A percentile compares a stretch with the other conserved stretches of the same genome.
Conservation (phyloP, 2,797 vertebrate species). For the Triplophysa bombifrons region DNA sequence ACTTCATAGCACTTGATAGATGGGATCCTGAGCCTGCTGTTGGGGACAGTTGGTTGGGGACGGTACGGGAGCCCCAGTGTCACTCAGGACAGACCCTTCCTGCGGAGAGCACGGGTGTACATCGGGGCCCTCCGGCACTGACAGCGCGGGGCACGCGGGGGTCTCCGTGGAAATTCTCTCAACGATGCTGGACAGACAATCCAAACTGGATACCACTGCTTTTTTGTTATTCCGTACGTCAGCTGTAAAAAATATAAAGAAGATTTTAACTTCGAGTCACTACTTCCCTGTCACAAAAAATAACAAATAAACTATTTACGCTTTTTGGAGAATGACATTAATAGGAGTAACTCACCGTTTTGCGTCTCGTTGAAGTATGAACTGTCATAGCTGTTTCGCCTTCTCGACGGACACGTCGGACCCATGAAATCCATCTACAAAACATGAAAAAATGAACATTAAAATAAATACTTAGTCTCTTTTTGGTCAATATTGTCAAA, state of each 20-base stretch:
- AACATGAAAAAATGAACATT: conserved; percentile 39
- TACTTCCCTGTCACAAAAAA: background rate
- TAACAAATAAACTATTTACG: background rate
- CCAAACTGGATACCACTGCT: conserved; percentile 90
- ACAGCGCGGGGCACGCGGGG: conserved; percentile 73
- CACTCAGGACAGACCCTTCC: conserved; percentile 68
- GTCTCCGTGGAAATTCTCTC: conserved; percentile 93
- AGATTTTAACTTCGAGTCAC: background rate
- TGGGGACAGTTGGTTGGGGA: conserved; percentile 66
- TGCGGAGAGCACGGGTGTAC: conserved; percentile 75
- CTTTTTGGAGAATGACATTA: background rate
- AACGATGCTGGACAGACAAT: conserved; percentile 96
- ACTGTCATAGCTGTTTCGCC: conserved; percentile 81
- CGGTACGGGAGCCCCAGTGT: conserved; percentile 69
- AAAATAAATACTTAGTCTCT: background rate
- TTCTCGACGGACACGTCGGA: conserved; percentile 77
- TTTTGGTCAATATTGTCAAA: too few species aligned
- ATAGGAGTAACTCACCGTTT: conserved; percentile 79
- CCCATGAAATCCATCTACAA: conserved; percentile 87
- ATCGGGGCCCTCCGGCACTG: conserved; percentile 72
- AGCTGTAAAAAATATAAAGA: conserved; percentile 47
- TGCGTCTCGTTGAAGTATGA: conserved; percentile 80
- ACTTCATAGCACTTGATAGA: conserved; percentile 90
- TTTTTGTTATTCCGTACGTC: conserved; percentile 81
- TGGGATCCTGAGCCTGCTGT: conserved; percentile 78